phyloP scores from a whole-genome alignment of 92 coral and sea anemone species.

The Siderastrea radians region DNA sequence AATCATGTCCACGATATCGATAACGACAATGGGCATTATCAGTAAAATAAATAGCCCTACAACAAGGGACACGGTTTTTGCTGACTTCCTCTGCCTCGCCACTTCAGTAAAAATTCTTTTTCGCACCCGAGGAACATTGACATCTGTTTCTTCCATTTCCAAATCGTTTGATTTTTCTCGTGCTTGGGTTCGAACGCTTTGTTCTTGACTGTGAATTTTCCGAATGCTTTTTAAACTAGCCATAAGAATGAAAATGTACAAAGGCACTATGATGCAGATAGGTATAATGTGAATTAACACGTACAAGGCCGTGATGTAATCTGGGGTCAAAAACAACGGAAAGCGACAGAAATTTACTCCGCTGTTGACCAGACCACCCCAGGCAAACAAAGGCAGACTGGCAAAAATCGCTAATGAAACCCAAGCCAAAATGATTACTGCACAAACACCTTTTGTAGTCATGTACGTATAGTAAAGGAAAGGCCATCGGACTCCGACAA shows the following conservation, averaged over 20 bases:
- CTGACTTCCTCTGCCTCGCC: conserved; percentile 69
- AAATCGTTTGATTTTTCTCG: neutral
- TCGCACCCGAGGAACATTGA: neutral
- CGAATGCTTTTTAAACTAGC: conserved; percentile 66
- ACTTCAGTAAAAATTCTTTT: neutral
- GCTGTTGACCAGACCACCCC: conserved; percentile 51
- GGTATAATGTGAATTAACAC: conserved; percentile 65
- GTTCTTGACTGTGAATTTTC: conserved; percentile 65
- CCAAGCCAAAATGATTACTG: conserved; percentile 53
- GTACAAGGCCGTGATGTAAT: conserved; percentile 51
- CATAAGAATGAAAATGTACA: conserved; percentile 71
- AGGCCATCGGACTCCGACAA: conserved; percentile 77
- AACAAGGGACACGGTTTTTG: conserved; percentile 56
- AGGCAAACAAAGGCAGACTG: conserved; percentile 65
- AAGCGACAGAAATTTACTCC: conserved; percentile 57
- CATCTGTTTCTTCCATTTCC: conserved; percentile 27
- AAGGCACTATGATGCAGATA: conserved; percentile 49
- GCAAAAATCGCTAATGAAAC: conserved; percentile 52
- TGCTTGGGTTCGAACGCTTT: neutral
- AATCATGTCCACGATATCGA: conserved; percentile 72
- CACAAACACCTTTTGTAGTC: conserved; percentile 44
- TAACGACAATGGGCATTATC: conserved; percentile 64
- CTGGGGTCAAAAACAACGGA: conserved; percentile 49
- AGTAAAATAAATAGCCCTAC: conserved; percentile 73
- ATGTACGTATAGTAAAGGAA: conserved; percentile 70